phyloP scores from a whole-genome alignment of 2,113 vertebrate species.

The Hydrolagus affinis region DNA sequence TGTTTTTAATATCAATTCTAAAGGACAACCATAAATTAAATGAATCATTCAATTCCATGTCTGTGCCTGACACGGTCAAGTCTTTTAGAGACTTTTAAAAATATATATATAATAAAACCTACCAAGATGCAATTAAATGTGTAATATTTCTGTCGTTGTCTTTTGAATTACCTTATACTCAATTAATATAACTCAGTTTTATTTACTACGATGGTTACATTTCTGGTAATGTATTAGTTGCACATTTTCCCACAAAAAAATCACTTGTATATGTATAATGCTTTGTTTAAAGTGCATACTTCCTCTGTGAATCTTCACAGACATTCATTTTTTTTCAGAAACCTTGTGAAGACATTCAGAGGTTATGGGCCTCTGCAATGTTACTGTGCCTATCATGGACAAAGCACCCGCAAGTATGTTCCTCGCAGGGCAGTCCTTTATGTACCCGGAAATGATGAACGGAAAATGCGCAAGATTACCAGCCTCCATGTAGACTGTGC shows the following conservation, averaged over 20 bases:
- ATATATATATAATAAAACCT: no score
- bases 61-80: no score
- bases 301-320: background rate
- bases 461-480: constrained; percentile 82
- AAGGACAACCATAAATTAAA: no score
- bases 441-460: constrained; percentile 84
- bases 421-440: constrained; percentile 88
- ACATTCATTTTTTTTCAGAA: constrained; percentile 45
- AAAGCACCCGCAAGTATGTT: constrained; percentile 61
- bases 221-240: background rate
- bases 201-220: no score
- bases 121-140: no score
- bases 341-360: constrained; percentile 32
- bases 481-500: constrained; percentile 81
- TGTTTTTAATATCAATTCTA: no score
- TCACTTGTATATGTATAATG: background rate
- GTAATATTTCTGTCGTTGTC: no score
- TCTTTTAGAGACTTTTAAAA: no score
- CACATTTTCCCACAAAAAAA: background rate
- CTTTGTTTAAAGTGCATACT: background rate
- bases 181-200: no score
- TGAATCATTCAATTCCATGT: no score
- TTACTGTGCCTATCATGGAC: constrained; percentile 34
- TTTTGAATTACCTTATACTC: no score
- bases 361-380: constrained; percentile 35